phyloP scores from a whole-genome alignment of 2,888 invertebrate genomes.

The Priocnemis perturbator region DNA sequence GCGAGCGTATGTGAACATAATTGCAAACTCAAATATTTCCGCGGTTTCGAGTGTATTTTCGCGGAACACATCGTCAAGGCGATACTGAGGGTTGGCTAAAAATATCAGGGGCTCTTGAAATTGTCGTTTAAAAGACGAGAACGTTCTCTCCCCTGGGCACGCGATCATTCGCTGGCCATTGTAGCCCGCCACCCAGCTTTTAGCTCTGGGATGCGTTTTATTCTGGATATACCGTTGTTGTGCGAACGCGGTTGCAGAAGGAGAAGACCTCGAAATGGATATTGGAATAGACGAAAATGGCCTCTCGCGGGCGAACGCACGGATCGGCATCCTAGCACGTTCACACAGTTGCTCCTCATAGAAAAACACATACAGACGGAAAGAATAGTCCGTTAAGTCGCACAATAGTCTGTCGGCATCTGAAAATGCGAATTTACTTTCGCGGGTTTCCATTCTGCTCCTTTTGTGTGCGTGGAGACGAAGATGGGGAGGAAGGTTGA shows the following conservation, averaged over 20 bases:
- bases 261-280: slow-evolving; percentile 31
- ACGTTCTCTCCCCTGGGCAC: not conserved
- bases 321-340: not conserved
- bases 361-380: slow-evolving; percentile 31
- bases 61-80: too few relatives aligned
- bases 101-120: not conserved
- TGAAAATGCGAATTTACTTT: slow-evolving; percentile 43
- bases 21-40: too few relatives aligned
- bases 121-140: slow-evolving; percentile 4
- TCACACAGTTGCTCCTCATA: not conserved
- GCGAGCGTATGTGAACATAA: too few relatives aligned
- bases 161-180: too few relatives aligned
- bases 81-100: too few relatives aligned
- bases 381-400: slow-evolving; percentile 25
- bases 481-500: not conserved
- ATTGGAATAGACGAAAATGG: slow-evolving; percentile 43
- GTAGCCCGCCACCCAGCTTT: too few relatives aligned
- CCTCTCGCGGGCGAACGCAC: slow-evolving; percentile 14
- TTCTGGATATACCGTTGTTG: not conserved
- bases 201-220: slow-evolving; percentile 1
- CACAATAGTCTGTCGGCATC: slow-evolving; percentile 20
- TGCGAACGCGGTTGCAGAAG: not conserved
- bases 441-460: slow-evolving; percentile 25
- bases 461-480: too few relatives aligned
- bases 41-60: too few relatives aligned